phyloP scores from a whole-genome alignment of 2,797 vertebrate genomes.

The Discoglossus pictus region DNA sequence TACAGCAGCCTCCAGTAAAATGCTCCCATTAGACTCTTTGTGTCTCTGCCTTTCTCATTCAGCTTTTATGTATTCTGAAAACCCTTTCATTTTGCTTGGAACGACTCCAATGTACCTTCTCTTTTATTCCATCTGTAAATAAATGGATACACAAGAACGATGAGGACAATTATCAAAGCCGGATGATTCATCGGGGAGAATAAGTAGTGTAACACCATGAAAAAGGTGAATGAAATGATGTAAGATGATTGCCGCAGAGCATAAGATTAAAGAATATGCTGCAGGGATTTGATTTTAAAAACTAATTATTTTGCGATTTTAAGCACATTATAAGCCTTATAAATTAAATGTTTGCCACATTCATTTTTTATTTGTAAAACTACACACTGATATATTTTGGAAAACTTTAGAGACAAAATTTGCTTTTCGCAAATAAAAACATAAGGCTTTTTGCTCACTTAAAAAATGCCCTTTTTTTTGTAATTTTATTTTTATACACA shows the following conservation, averaged over 20 bases:
- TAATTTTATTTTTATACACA: too few relatives aligned
- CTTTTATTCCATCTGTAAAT: constrained; percentile 38
- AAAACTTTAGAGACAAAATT: too few relatives aligned
- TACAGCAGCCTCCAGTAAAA: constrained; percentile 8
- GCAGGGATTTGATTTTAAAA: too few relatives aligned
- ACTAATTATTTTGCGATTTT: too few relatives aligned
- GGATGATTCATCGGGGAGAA: constrained; percentile 37
- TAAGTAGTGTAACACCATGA: constrained; percentile 26
- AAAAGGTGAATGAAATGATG: constrained; percentile 44
- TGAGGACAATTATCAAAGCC: constrained; percentile 32
- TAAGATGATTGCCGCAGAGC: constrained; percentile 18
- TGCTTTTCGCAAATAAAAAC: too few relatives aligned
- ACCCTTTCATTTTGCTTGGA: constrained; percentile 33
- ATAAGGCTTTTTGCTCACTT: too few relatives aligned
- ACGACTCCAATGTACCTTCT: constrained; percentile 26
- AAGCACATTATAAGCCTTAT: too few relatives aligned
- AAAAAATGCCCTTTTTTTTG: too few relatives aligned
- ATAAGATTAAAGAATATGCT: background rate
- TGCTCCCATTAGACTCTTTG: constrained; percentile 18
- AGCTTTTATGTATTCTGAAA: constrained; percentile 23
- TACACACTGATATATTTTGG: too few relatives aligned
- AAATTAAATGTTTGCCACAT: too few relatives aligned
- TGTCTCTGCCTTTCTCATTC: constrained; percentile 9
- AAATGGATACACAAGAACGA: constrained; percentile 38
- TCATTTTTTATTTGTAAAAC: too few relatives aligned